Percentiles rank a stretch among this genome's conserved stretches.
Conservation (phyloP, 92 coral and sea anemone species). For the Nematostella vectensis region DNA sequence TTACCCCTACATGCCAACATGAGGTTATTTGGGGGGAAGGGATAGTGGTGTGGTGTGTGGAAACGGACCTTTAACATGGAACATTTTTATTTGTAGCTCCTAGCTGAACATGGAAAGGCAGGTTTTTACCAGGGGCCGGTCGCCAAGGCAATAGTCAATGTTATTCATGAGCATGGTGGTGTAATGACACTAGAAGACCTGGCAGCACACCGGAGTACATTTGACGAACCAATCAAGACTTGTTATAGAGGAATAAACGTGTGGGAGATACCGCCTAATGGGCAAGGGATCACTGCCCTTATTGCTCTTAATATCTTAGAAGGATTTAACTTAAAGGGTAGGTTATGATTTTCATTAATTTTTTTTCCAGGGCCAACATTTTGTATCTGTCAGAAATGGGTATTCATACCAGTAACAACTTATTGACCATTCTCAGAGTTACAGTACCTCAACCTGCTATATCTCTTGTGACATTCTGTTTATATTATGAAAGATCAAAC, state of each 20-base stretch:
- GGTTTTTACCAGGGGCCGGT: conserved; percentile 89
- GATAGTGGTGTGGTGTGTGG: no score
- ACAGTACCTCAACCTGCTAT: no score
- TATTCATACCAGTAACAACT: background rate
- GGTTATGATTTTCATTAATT: no score
- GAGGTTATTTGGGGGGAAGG: no score
- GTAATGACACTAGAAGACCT: conserved; percentile 64
- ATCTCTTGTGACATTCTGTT: no score
- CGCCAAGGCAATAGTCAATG: conserved; percentile 77
- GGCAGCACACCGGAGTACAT: conserved; percentile 61
- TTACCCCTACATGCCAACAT: no score
- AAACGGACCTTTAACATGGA: no score
- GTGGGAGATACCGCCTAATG: conserved; percentile 98
- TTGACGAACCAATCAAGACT: conserved; percentile 73
- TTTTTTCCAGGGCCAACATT: background rate
- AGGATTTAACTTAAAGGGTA: conserved; percentile 73
- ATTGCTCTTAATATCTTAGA: conserved; percentile 85
- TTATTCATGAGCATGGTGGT: conserved; percentile 84
- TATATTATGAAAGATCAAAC: no score
- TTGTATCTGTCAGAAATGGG: background rate
- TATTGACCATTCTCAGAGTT: background rate
- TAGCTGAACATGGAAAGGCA: conserved; percentile 74
- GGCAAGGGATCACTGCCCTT: conserved; percentile 87
- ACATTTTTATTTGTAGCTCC: conserved; percentile 48
- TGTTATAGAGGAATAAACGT: conserved; percentile 78